phyloP scores from a whole-genome alignment of 2,888 invertebrate species.

The Cabera pusaria region DNA sequence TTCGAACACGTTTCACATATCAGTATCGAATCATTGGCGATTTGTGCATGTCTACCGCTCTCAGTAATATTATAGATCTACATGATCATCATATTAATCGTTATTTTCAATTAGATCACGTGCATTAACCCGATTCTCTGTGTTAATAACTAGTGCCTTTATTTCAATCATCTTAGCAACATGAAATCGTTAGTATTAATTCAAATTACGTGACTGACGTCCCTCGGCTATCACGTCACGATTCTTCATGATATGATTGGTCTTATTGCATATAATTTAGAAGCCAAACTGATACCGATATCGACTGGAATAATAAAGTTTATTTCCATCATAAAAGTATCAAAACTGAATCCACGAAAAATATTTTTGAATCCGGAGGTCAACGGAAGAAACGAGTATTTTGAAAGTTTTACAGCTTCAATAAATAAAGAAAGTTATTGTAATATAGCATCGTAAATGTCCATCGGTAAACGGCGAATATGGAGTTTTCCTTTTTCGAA shows the following conservation, averaged over 20 bases:
- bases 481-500: constrained; percentile 44
- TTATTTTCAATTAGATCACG: constrained; percentile 45
- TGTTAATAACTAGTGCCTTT: constrained; percentile 33
- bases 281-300: constrained; percentile 13
- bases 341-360: constrained; percentile 9
- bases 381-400: constrained; percentile 10
- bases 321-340: constrained; percentile 10
- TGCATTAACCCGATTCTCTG: constrained; percentile 36
- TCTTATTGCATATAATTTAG: constrained; percentile 23
- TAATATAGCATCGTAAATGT: constrained; percentile 33
- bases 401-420: constrained; percentile 19
- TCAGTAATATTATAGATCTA: constrained; percentile 33
- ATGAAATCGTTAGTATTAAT: constrained; percentile 29
- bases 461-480: constrained; percentile 63
- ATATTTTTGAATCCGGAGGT: constrained; percentile 10
- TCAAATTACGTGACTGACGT: constrained; percentile 38
- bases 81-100: constrained; percentile 39
- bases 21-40: constrained; percentile 32
- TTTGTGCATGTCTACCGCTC: constrained; percentile 36
- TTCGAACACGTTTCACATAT: constrained; percentile 39
- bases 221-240: constrained; percentile 25
- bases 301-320: constrained; percentile 13
- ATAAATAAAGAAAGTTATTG: constrained; percentile 22
- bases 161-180: constrained; percentile 27
- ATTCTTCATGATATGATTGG: constrained; percentile 19